Evolutionary conservation across 1,140 invertebrate species (phyloP).

Genomic region (Heliconius hewitsoni): DNA sequence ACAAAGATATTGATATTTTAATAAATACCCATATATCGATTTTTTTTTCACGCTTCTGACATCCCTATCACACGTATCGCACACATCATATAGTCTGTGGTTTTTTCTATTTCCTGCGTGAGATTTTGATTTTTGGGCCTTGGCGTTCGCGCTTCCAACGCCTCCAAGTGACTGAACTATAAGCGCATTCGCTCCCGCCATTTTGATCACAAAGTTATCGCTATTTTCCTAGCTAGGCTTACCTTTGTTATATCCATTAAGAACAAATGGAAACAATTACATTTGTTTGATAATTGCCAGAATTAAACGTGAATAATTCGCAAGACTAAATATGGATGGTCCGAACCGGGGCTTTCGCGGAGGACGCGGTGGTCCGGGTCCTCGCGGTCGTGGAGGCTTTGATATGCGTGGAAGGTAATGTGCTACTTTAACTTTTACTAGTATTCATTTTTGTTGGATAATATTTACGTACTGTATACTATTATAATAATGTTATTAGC

Average conservation of each 20-base stretch:
- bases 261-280: not conserved
- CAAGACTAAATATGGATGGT: constrained; percentile 52
- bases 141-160: constrained; percentile 6
- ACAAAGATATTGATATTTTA: no score
- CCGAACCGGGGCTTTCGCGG: constrained; percentile 69
- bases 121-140: not conserved
- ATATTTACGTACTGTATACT: not conserved
- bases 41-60: no score
- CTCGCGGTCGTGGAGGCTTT: constrained; percentile 67
- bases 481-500: not conserved
- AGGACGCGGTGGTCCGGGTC: constrained; percentile 65
- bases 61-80: no score
- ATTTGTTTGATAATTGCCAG: not conserved
- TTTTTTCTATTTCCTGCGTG: constrained; percentile 1
- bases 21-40: no score
- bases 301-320: not conserved
- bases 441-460: not conserved
- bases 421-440: not conserved
- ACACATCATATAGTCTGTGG: constrained; percentile 6
- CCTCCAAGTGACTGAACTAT: not conserved
- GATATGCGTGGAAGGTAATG: constrained; percentile 73
- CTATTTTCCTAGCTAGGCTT: not conserved
- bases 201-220: constrained; percentile 13
- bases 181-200: constrained; percentile 18
- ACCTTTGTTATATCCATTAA: not conserved